A percentile compares a stretch with the other conserved stretches of the same genome.
Evolutionary conservation across 2,888 invertebrate genomes (phyloP).

Genomic region (Drosophila aldrichi): DNA sequence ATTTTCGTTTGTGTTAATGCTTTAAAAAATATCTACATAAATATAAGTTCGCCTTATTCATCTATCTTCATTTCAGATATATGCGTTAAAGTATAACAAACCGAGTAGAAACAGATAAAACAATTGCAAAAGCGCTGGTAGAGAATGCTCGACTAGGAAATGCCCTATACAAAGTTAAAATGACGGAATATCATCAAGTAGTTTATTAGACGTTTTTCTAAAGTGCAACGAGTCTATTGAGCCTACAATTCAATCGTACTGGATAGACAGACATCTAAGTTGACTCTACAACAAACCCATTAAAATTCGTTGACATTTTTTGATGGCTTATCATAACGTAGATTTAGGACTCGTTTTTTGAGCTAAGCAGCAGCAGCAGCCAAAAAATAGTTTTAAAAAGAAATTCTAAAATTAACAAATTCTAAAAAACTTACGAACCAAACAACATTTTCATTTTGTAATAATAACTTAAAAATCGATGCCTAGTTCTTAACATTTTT

Average conservation of each 20-base stretch:
- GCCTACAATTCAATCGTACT: neutral
- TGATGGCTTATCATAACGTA: slow-evolving; percentile 16
- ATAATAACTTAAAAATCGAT: slow-evolving; percentile 30
- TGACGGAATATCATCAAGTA: neutral
- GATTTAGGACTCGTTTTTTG: neutral
- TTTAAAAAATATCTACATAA: slow-evolving; percentile 62
- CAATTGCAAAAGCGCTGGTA: neutral
- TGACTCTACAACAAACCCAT: slow-evolving; percentile 15
- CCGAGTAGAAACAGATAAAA: neutral
- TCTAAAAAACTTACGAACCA: slow-evolving; percentile 50
- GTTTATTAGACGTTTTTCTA: neutral
- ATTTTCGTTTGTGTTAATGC: slow-evolving; percentile 14
- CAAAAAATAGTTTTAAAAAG: neutral
- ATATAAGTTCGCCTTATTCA: slow-evolving; percentile 19
- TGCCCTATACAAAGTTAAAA: slow-evolving; percentile 16
- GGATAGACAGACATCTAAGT: slow-evolving; percentile 4
- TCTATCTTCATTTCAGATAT: slow-evolving; percentile 3
- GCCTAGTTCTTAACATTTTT: slow-evolving; percentile 19
- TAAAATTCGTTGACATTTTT: slow-evolving; percentile 65
- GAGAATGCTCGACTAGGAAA: slow-evolving; percentile 22
- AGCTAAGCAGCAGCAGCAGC: slow-evolving; percentile 3
- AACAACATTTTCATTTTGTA: slow-evolving; percentile 38
- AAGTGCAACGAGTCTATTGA: neutral
- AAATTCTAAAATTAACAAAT: neutral
- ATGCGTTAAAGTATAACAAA: slow-evolving; percentile 7